Conservation (phyloP, 2,797 vertebrate genomes). For the Neopelma chrysocephalum region DNA sequence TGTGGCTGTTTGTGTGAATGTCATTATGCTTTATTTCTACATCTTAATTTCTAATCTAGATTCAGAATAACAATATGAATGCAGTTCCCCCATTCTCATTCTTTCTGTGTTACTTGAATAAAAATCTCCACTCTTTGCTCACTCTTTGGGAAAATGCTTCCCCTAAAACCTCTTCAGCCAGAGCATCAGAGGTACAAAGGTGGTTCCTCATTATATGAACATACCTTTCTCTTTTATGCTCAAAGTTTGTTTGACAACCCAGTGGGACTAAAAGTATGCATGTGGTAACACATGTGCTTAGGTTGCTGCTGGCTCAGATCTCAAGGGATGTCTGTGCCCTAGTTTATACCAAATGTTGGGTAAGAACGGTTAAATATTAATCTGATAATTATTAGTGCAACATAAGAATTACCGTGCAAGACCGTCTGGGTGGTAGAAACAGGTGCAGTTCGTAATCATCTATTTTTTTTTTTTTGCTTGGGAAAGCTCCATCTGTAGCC, state of each 20-base stretch:
- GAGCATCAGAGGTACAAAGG: neutral
- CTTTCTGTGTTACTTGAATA: neutral
- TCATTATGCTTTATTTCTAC: neutral
- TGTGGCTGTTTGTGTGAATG: neutral
- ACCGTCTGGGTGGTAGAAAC: neutral
- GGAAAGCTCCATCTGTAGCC: neutral
- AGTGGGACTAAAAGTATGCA: neutral
- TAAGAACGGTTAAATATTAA: neutral
- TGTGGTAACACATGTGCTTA: neutral
- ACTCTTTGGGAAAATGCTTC: neutral
- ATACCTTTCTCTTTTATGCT: neutral
- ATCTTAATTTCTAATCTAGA: neutral
- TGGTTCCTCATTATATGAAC: neutral
- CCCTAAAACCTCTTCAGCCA: neutral
- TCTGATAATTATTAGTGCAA: neutral
- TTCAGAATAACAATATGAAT: neutral
- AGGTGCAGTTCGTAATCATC: neutral
- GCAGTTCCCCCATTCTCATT: neutral
- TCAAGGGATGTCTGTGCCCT: neutral
- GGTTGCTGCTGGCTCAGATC: neutral
- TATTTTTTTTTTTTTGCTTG: neutral
- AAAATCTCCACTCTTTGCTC: neutral
- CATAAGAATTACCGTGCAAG: neutral
- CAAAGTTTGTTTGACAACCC: neutral
- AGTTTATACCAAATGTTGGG: neutral